Evolutionary conservation across 2,113 vertebrate genomes (phyloP).

Genomic region (Pycnonotus jocosus): DNA sequence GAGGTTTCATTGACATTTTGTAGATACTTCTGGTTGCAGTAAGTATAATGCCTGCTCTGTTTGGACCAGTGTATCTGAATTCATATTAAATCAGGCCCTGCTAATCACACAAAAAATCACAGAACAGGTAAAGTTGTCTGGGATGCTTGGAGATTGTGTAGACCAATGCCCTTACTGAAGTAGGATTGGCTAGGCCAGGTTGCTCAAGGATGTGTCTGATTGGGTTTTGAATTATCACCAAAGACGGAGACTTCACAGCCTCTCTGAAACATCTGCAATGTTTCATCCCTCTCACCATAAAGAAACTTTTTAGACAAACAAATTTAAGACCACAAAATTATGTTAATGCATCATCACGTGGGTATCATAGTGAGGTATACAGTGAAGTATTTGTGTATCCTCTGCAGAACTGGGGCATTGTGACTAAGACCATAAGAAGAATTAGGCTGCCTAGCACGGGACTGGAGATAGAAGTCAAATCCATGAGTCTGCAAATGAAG

Average conservation of each 20-base stretch:
- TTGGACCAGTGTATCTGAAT: neutral
- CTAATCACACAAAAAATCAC: neutral
- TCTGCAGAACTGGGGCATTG: neutral
- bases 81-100: neutral
- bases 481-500: neutral
- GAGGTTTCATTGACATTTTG: neutral
- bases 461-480: neutral
- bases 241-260: neutral
- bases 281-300: neutral
- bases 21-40: neutral
- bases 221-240: neutral
- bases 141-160: accelerated
- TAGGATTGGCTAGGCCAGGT: neutral
- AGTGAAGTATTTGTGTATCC: neutral
- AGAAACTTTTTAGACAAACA: neutral
- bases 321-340: neutral
- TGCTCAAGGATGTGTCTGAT: neutral
- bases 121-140: neutral
- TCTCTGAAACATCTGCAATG: neutral
- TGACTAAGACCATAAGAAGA: neutral
- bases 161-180: neutral
- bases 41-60: neutral
- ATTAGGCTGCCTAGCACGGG: neutral
- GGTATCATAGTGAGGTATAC: neutral
- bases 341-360: neutral